Evolutionary conservation across 1,140 invertebrate species (phyloP), one percentile per base, ranked within the genome.

Genomic region (Zaprionus nigranus): DNA sequence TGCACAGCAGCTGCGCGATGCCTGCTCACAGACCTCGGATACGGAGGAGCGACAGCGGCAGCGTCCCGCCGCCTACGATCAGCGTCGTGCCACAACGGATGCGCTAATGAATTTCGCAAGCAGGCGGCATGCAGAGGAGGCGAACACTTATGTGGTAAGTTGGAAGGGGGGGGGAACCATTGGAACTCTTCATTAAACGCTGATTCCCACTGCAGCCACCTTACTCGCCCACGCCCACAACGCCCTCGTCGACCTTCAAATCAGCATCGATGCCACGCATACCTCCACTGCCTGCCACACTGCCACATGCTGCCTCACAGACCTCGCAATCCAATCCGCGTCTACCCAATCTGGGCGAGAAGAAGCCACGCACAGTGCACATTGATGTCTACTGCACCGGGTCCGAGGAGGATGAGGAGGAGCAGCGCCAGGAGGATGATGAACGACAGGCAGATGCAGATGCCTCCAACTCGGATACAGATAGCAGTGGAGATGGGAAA

Each of bases 341-440:
- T 1, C 13, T 54, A 9, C 30, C 77, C 12, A 90, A 82, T 34
- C 82, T 93, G 67, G 78, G 93, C 0, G 93, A 94, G 66, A 94
- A 94, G 70, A 95, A 95, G 78, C 95, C 95, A 2, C 93, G 96
- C 59, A 96, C 96, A 1, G 96, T 96, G 15, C 96, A 96, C 79
- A 96, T 96, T 43, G 96, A 96, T 92, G 96, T 96, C 5, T 96
- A 96, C 77, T 96, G 96, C 81, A 96, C 95, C 0, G 95, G 95
- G 2, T 95, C 95, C 2, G 96, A 96, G 73, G 93, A 94, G n/a
- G 95, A 95, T 43, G 93, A 93, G 17, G 93, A 93, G 70, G 60
- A 82, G 30, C 66, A 76, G 28, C 12, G 2, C 17, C 12, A 1
- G 17, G 96, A 96, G 58, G 93, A 94, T 24, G 94, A 95, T 58